Evolutionary conservation across 2,797 vertebrate species (phyloP).

Genomic region (Silurus lanzhouensis): DNA sequence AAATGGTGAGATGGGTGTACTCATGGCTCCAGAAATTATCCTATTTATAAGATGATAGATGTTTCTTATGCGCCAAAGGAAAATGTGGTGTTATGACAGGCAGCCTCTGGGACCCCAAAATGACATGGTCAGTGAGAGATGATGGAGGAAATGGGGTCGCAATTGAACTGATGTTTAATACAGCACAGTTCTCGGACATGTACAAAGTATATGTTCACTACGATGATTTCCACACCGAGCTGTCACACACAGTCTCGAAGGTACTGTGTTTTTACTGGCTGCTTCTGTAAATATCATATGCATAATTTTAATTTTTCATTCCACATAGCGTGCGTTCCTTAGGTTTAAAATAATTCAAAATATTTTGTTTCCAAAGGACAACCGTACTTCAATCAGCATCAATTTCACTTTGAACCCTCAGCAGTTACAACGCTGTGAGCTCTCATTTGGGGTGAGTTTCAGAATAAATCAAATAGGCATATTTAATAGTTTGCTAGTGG

Average conservation of each 20-base stretch:
- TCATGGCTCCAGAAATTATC: neutral
- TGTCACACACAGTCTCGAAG: slow-evolving; percentile 60
- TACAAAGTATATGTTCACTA: slow-evolving; percentile 66
- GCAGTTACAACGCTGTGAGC: slow-evolving; percentile 55
- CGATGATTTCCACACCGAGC: slow-evolving; percentile 20
- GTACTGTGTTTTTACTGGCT: slow-evolving; percentile 52
- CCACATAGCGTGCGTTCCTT: neutral
- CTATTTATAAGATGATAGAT: neutral
- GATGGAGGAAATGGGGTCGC: slow-evolving; percentile 22
- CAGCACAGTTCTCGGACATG: slow-evolving; percentile 63
- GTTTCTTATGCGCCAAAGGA: neutral
- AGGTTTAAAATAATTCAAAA: neutral
- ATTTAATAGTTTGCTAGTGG: neutral
- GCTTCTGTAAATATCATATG: neutral
- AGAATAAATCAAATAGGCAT: neutral
- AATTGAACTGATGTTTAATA: slow-evolving; percentile 64
- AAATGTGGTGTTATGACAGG: slow-evolving; percentile 60
- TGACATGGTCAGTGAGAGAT: slow-evolving; percentile 36
- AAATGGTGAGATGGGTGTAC: slow-evolving; percentile 60
- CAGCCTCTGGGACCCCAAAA: slow-evolving; percentile 65
- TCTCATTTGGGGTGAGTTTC: slow-evolving; percentile 63
- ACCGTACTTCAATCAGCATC: slow-evolving; percentile 60
- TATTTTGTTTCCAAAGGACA: slow-evolving; percentile 60
- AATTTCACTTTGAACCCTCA: slow-evolving; percentile 59
- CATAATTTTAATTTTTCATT: neutral